Evolutionary conservation across 2,888 invertebrate genomes (phyloP), one percentile per base, ranked within the genome.

Genomic region (Scaptomyza parva): DNA sequence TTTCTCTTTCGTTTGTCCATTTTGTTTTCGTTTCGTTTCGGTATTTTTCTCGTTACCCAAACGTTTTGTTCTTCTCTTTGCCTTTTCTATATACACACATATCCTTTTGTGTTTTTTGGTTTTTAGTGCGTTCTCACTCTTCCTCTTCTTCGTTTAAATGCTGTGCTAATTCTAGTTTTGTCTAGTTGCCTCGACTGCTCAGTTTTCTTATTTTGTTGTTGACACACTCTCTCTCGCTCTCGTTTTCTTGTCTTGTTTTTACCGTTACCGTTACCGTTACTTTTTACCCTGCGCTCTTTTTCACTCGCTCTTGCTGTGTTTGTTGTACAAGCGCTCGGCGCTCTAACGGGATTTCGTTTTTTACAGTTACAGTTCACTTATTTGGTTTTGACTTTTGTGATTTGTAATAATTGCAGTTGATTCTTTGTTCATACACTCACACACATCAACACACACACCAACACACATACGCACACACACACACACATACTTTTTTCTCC

Each of bases 401-500:
- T 64, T 58, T 50, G 30, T 70, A 48, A 68, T 30, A 52, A 68
- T 60, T 51, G 51, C 51, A 51, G 47, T 67, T 69, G 47, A 55
- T 61, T 62, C 53, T 62, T 48, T 44, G 41, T 54, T 28, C 35
- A 39, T 57, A 44, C 40, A 64, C 50, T 37, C 37, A 44, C 20
- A 50, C 30, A 50, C 44, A 24, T 14, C 24, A 51, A 39, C 61
- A 58, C 58, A 47, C 18, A 40, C 50, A 61, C 44, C n/a, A 17
- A 14, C 20, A 40, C 54, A 69, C 51, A 59, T 39, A 43, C 24
- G 51, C 20, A 47, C 33, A 28, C 14, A 52, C 18, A 55, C 12
- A 44, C 17, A 43, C 45, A 35, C 7, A 51, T 22, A 48, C 5
- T 35, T 14, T 45, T 59, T 50, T 58, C 71, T 70, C 37, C 50